phyloP scores from a whole-genome alignment of 2,797 vertebrate genomes.

The Novumbra hubbsi region DNA sequence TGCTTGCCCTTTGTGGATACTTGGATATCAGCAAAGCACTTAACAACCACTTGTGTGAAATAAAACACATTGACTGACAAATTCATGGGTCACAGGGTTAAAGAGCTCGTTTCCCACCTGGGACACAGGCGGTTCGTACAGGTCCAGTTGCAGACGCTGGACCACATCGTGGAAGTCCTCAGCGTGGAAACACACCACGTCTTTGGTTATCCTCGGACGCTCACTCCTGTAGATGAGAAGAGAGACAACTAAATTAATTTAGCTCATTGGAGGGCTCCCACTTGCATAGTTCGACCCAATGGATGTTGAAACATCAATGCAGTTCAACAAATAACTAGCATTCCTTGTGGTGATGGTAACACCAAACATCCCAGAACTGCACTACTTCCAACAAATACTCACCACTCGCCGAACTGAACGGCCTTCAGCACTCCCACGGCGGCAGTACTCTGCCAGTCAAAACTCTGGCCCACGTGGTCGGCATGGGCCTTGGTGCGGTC shows the following conservation, averaged over 20 bases:
- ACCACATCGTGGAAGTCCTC: conserved; percentile 96
- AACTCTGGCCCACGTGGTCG: conserved; percentile 96
- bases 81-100: not conserved
- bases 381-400: conserved; percentile 41
- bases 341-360: not conserved
- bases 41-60: too few species aligned
- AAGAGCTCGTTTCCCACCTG: conserved; percentile 76
- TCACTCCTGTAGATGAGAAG: conserved; percentile 76
- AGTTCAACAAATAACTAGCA: not conserved
- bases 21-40: too few species aligned
- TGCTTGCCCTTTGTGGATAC: too few species aligned
- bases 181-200: conserved; percentile 96
- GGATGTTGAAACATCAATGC: not conserved
- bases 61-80: too few species aligned
- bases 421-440: conserved; percentile 98
- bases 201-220: conserved; percentile 95
- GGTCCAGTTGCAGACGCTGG: conserved; percentile 93
- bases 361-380: not conserved
- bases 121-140: conserved; percentile 96
- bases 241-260: not conserved
- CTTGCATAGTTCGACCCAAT: not conserved
- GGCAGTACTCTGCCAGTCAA: conserved; percentile 99
- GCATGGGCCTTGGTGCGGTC: conserved; percentile 95
- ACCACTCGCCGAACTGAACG: conserved; percentile 96
- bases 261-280: not conserved